phyloP scores from a whole-genome alignment of 2,113 vertebrate species.

The Uropsilus gracilis region DNA sequence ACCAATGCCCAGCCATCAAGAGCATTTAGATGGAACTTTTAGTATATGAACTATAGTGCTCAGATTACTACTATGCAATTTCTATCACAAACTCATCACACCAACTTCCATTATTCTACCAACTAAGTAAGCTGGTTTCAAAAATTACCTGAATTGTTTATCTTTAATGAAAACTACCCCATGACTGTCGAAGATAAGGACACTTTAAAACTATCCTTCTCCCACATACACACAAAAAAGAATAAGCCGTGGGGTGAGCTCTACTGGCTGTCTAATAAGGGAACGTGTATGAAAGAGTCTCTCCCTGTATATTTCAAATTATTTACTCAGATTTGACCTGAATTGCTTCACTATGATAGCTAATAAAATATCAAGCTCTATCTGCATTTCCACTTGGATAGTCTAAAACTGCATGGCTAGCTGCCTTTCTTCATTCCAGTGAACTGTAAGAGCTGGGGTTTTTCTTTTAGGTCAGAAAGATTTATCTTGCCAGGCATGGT shows the following conservation, averaged over 20 bases:
- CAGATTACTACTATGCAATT: not conserved
- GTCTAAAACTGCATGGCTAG: too few relatives aligned
- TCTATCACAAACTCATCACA: not conserved
- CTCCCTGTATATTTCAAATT: not conserved
- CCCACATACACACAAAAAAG: too few relatives aligned
- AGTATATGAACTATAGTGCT: not conserved
- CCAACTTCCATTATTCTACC: not conserved
- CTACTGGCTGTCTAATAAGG: not conserved
- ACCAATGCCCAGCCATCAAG: too few relatives aligned
- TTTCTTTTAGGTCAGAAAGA: not conserved
- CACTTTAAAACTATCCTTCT: not conserved
- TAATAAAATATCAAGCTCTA: too few relatives aligned
- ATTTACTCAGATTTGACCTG: not conserved
- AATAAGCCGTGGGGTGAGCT: not conserved
- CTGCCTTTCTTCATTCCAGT: not conserved
- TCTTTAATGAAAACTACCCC: not conserved
- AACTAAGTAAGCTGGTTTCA: conserved; percentile 12
- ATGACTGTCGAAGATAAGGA: not conserved
- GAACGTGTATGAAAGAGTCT: not conserved
- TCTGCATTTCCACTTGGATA: too few relatives aligned
- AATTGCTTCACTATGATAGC: not conserved
- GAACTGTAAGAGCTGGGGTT: not conserved
- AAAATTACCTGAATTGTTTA: conserved; percentile 7
- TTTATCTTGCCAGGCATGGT: too few relatives aligned
- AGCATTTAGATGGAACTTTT: not conserved